phyloP scores from a whole-genome alignment of 2,888 invertebrate species.

The Caenorhabditis drosophilae region DNA sequence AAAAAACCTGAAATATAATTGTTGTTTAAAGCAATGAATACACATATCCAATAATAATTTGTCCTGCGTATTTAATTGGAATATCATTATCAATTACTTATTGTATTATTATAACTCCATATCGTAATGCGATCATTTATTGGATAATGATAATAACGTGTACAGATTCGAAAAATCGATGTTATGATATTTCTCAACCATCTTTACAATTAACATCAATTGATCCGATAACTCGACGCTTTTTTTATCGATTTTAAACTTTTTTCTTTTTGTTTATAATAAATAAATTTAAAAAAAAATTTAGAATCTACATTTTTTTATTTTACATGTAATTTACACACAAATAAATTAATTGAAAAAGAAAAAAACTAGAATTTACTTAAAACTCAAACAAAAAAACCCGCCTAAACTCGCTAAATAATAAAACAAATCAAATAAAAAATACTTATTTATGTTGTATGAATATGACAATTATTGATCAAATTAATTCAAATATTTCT shows the following conservation, averaged over 20 bases:
- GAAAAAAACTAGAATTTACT: conserved; percentile 4
- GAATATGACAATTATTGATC: too few relatives aligned
- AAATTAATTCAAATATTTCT: not conserved
- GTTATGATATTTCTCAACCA: conserved; percentile 1
- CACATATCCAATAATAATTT: conserved; percentile 19
- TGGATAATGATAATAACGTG: conserved; percentile 8
- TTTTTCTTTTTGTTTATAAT: too few relatives aligned
- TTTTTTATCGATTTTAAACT: too few relatives aligned
- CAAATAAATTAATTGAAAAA: too few relatives aligned
- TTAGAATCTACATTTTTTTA: too few relatives aligned
- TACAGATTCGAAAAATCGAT: conserved; percentile 3
- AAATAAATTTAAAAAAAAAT: too few relatives aligned
- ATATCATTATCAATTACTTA: conserved; percentile 24
- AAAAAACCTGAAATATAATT: not conserved
- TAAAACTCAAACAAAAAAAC: not conserved
- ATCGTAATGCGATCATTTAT: conserved; percentile 17
- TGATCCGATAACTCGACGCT: conserved; percentile 12
- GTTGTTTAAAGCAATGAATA: conserved; percentile 10
- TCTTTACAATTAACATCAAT: conserved; percentile 7
- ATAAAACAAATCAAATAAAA: too few relatives aligned
- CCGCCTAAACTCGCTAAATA: too few relatives aligned
- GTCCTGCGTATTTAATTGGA: conserved; percentile 25
- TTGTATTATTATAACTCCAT: conserved; percentile 27
- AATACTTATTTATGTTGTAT: too few relatives aligned
- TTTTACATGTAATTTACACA: too few relatives aligned